A percentile compares a stretch with the other conserved stretches of the same genome.
Evolutionary conservation across 2,797 vertebrate genomes (phyloP).

Genomic region (Gephyroberyx darwinii): DNA sequence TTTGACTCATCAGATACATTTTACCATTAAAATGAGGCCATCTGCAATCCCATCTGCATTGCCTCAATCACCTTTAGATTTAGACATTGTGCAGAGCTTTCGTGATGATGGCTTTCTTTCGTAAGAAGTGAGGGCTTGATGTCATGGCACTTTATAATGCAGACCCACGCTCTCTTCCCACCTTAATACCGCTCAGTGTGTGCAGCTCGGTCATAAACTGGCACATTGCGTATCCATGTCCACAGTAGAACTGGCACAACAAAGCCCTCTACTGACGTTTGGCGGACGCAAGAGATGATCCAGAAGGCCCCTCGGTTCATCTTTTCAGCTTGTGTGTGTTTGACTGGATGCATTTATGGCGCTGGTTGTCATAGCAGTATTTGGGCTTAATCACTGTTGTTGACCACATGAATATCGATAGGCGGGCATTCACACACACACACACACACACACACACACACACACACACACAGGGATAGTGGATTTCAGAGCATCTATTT

Average conservation of each 20-base stretch:
- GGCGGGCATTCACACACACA: conserved; percentile 19
- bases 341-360: conserved; percentile 42
- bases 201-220: conserved; percentile 21
- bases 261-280: conserved; percentile 52
- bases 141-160: conserved; percentile 21
- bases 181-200: conserved; percentile 18
- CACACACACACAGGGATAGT: too few relatives aligned
- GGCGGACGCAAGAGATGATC: conserved; percentile 58
- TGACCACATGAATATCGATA: conserved; percentile 43
- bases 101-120: conserved; percentile 19
- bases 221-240: conserved; percentile 32
- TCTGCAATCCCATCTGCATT: background rate
- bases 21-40: too few relatives aligned
- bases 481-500: too few relatives aligned
- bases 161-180: conserved; percentile 16
- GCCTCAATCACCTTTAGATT: conserved; percentile 17
- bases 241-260: conserved; percentile 30
- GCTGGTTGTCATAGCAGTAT: conserved; percentile 62
- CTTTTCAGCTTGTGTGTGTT: conserved; percentile 40
- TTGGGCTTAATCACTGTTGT: conserved; percentile 32
- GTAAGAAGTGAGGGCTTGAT: conserved; percentile 16
- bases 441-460: background rate
- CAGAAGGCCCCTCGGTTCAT: conserved; percentile 63
- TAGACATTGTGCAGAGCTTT: conserved; percentile 7
- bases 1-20: too few relatives aligned